Base-by-base conservation (phyloP, 2,888 invertebrate species). In the Mongoloraphidia duomilia region DNA sequence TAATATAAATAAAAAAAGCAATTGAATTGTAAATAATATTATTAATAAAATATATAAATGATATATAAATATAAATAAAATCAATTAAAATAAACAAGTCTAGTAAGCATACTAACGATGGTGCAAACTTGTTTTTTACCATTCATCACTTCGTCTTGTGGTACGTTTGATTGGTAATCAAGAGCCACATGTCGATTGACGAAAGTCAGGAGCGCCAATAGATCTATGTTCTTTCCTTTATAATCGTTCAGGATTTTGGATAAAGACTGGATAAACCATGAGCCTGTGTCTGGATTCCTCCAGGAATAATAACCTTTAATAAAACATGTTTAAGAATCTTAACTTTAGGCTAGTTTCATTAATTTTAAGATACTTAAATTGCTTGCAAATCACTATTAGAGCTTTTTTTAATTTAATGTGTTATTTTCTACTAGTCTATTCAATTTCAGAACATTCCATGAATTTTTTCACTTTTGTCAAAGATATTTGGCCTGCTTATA, bases 191-290 rank as follows among this genome's bases (percentile, higher is more conserved):
- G 74, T 56, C 73, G 72, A 60, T 68, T 72, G 9, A 77, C 75
- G 26, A 70, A 67, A 1, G 84, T 83, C 60, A 86, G 62, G 57
- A 84, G 69, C 33, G 74, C 71, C 52, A 81, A 60, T 8, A 86
- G 64, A 61, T 85, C 83, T 42, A 69, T 69, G 37, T 68, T 67
- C 1, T 60, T 57, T 8, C 69, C 69, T 52, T 70, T 62, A 50
- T 66, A 58, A 5, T 65, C 61, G 48, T 72, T 66, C 13, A 84
- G 58, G 9, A 79, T 77, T 4, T 68, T 59, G 56, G 78, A 79
- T 40, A 86, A 62, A 4, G 79, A 66, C 62, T 84, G 83, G 46
- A 86, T 77, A 60, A 84, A 86, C 80, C 82, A 84, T 1, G 83
- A 80, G 2, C 84, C 84, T 17, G 72, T 70, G 42, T 71, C 70